phyloP scores from a whole-genome alignment of 2,113 vertebrate genomes.

The Manacus vitellinus region DNA sequence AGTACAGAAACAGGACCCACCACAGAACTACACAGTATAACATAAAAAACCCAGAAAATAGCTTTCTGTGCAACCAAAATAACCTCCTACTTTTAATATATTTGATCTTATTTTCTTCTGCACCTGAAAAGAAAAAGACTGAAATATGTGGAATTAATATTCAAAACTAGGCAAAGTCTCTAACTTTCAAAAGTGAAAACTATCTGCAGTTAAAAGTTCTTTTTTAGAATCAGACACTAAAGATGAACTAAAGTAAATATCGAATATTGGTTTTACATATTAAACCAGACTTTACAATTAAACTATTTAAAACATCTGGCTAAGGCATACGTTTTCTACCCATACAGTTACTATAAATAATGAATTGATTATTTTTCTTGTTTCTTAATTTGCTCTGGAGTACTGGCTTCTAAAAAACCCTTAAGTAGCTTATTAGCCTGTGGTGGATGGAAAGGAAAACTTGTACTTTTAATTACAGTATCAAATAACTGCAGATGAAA shows the following conservation, averaged over 20 bases:
- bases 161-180: background rate
- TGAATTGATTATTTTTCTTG: background rate
- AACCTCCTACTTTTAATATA: background rate
- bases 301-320: background rate
- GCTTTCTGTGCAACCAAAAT: background rate
- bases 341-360: background rate
- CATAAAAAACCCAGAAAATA: background rate
- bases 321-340: background rate
- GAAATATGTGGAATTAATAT: background rate
- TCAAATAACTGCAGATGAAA: conserved; percentile 16
- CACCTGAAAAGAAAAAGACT: background rate
- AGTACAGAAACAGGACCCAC: background rate
- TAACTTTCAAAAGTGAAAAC: background rate
- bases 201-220: background rate
- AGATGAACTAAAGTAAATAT: background rate
- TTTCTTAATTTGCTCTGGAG: background rate
- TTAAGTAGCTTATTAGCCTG: background rate
- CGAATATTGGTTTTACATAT: background rate
- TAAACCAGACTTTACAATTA: background rate
- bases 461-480: background rate
- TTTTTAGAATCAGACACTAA: background rate
- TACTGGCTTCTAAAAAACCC: background rate
- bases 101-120: background rate
- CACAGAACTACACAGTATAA: background rate
- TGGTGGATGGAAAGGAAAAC: background rate